Percentiles rank a stretch among this genome's conserved stretches.
Conservation (phyloP, 1,140 invertebrate genomes). For the Drosophila melanica region DNA sequence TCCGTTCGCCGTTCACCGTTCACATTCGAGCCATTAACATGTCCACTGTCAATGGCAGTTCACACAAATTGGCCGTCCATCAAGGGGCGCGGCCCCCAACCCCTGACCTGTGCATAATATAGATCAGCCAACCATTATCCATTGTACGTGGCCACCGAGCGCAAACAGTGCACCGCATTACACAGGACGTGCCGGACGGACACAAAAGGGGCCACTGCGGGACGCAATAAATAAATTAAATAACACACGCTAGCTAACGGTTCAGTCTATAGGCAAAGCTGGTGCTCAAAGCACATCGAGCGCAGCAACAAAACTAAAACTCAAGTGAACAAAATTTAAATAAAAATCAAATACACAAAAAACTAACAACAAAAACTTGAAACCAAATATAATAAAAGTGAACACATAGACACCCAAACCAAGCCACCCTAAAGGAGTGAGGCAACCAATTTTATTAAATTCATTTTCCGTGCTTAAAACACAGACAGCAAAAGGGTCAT, state of each 20-base stretch:
- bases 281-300: slow-evolving; percentile 36
- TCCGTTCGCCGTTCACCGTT: background rate
- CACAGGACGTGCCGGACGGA: slow-evolving; percentile 21
- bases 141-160: slow-evolving; percentile 36
- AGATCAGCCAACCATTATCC: background rate
- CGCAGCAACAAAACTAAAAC: slow-evolving; percentile 30
- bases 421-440: background rate
- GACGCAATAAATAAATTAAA: slow-evolving; percentile 71
- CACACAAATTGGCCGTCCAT: slow-evolving; percentile 57
- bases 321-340: slow-evolving; percentile 22
- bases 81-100: background rate
- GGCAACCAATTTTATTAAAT: slow-evolving; percentile 49
- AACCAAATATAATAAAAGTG: slow-evolving; percentile 19
- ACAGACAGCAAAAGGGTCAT: slow-evolving; percentile 21
- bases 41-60: slow-evolving; percentile 70
- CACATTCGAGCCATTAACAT: slow-evolving; percentile 61
- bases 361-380: no score
- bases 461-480: slow-evolving; percentile 52
- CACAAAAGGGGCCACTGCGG: slow-evolving; percentile 13
- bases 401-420: background rate
- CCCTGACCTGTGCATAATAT: no score
- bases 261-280: slow-evolving; percentile 53
- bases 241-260: slow-evolving; percentile 42
- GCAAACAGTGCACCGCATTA: slow-evolving; percentile 35
- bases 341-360: background rate